Evolutionary conservation across 2,888 invertebrate genomes (phyloP), one percentile per base, ranked within the genome.

Genomic region (Callimorpha dominula): DNA sequence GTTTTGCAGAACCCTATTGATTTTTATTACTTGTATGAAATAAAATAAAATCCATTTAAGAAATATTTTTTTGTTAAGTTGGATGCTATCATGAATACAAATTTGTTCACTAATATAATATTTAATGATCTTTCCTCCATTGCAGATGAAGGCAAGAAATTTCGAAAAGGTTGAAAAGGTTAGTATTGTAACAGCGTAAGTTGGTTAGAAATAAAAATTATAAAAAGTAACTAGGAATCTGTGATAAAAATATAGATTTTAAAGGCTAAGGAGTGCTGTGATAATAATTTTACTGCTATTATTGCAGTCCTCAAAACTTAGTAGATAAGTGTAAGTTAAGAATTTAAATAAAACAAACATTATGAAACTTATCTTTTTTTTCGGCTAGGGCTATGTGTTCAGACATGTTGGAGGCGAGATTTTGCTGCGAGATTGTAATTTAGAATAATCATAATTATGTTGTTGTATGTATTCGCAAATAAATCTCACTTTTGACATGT

Each of bases 121-220:
- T 46, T 60, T 31, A 31, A 49, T 66, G 9, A 49, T 4, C 8
- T 63, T 50, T n/a, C 14, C 40, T 52, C 20, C 1, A 49, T 78
- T 97, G 97, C 97, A 99, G 99, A 98, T 99, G 97, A 99, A 99
- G 94, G 97, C 98, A 83, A 97, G 99, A 93, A 99, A 99, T 96
- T 99, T 98, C 96, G 99, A 99, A 94, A 98, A 98, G 92, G 99
- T 99, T 64, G 99, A 99, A 97, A 99, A 99, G 98, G 99, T 99
- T 97, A 96, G 97, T 97, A 94, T 87, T 12, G 54, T 74, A 72
- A 69, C 71, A 85, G 75, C 8, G 80, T 92, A 91, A 90, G 88
- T 87, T 77, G 66, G 62, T 76, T 74, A 70, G 40, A 20, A 40
- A 49, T 52, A 71, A 74, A 77, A 76, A 72, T 73, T 69, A 73